Percentiles rank a stretch among this genome's conserved stretches.
Conservation (phyloP, 2,797 vertebrate species). For the Pangasius sanitwongsei region DNA sequence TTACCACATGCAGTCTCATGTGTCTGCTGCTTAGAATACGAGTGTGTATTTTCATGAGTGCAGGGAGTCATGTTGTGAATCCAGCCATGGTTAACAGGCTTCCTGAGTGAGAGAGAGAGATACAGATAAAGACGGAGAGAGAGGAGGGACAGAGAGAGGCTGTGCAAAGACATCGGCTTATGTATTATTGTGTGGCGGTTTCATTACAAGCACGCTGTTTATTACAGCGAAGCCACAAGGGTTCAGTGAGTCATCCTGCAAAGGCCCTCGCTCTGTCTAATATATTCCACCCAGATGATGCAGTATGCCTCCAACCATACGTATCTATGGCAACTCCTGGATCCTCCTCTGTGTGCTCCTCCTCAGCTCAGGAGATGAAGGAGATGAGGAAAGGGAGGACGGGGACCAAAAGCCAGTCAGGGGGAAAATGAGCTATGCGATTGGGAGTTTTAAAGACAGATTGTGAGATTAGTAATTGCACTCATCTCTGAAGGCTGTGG, state of each 20-base stretch:
- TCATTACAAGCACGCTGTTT: constrained; percentile 47
- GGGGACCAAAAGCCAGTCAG: constrained; percentile 60
- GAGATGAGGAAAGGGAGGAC: constrained; percentile 53
- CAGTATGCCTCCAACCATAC: constrained; percentile 61
- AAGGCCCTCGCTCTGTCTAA: constrained; percentile 16
- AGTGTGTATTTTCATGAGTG: constrained; percentile 33
- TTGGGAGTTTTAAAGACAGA: constrained; percentile 74
- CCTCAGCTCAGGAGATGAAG: constrained; percentile 63
- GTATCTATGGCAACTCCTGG: constrained; percentile 63
- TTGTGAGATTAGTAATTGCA: constrained; percentile 71
- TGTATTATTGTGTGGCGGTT: constrained; percentile 48
- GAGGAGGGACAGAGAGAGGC: constrained; percentile 3
- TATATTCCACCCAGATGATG: constrained; percentile 48
- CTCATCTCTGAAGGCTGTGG: constrained; percentile 54
- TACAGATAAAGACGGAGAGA: constrained; percentile 18
- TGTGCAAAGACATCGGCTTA: constrained; percentile 29
- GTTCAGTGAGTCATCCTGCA: constrained; percentile 50
- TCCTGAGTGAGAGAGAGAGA: constrained; percentile 15
- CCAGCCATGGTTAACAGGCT: constrained; percentile 27
- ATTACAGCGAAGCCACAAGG: constrained; percentile 50
- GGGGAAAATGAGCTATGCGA: constrained; percentile 78
- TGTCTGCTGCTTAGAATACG: constrained; percentile 1
- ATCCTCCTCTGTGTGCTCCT: constrained; percentile 66
- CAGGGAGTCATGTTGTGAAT: constrained; percentile 25
- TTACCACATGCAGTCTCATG: constrained; percentile 22